A percentile compares a stretch with the other conserved stretches of the same genome.
These are phyloP conservation scores for Nasonovia ribisnigri DNA, from an alignment of 2,888 invertebrate species.

Conservation along the genomic window DNA sequence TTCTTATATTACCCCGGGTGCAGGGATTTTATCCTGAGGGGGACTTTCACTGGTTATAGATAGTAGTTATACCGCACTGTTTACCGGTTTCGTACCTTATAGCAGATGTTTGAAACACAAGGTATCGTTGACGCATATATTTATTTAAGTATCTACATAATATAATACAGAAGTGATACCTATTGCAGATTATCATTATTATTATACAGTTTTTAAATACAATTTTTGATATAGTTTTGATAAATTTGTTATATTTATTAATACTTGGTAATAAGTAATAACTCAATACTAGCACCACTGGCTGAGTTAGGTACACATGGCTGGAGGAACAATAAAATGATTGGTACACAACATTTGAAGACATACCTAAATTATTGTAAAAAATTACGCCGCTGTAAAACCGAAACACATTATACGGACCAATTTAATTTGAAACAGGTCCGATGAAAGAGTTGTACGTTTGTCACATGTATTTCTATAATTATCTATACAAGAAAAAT, in stretches of 20 bases:
- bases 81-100: not conserved
- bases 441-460: not conserved
- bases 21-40: too few species aligned
- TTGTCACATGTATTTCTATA: not conserved
- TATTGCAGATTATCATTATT: not conserved
- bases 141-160: not conserved
- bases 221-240: not conserved
- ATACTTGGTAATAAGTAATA: not conserved
- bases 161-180: not conserved
- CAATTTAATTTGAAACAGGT: conserved; percentile 3
- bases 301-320: not conserved
- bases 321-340: not conserved
- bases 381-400: not conserved
- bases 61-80: too few species aligned
- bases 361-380: not conserved
- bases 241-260: too few species aligned
- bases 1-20: too few species aligned
- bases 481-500: not conserved
- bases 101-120: not conserved
- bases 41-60: not conserved
- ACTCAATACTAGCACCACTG: not conserved
- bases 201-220: not conserved
- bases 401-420: not conserved
- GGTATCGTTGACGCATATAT: not conserved
- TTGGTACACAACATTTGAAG: not conserved